phyloP scores from a whole-genome alignment of 2,888 invertebrate species.

The Scaptomyza parva region DNA sequence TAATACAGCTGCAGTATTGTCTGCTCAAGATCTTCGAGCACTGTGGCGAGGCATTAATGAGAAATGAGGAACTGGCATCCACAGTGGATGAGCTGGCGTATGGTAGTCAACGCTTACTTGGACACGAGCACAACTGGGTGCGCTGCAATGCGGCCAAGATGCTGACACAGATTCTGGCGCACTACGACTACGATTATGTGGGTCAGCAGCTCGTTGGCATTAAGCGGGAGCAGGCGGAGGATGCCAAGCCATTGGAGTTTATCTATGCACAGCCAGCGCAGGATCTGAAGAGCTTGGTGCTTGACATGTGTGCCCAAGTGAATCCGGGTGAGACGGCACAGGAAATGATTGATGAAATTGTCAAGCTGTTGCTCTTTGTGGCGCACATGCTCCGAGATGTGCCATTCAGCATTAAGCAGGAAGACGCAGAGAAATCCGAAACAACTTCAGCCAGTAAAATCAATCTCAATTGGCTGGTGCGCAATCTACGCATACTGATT shows the following conservation, averaged over 20 bases:
- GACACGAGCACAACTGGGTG: conserved; percentile 95
- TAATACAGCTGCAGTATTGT: conserved; percentile 90
- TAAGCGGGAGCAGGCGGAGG: conserved; percentile 47
- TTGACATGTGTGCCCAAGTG: conserved; percentile 92
- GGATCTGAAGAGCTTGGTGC: conserved; percentile 88
- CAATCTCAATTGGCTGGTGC: conserved; percentile 90
- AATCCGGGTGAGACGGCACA: conserved; percentile 88
- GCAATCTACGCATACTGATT: conserved; percentile 90
- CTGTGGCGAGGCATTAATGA: conserved; percentile 87
- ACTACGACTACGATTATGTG: conserved; percentile 88
- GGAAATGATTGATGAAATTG: conserved; percentile 90
- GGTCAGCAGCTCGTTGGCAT: conserved; percentile 85
- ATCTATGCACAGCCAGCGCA: conserved; percentile 88
- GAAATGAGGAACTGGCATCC: conserved; percentile 66
- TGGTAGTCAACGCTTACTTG: conserved; percentile 89
- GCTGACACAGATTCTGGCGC: conserved; percentile 89
- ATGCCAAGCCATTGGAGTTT: conserved; percentile 85
- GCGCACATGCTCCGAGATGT: conserved; percentile 88
- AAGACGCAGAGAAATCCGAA: conserved; percentile 67
- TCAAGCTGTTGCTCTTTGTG: conserved; percentile 89
- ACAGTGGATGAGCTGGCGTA: conserved; percentile 87
- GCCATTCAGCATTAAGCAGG: conserved; percentile 78
- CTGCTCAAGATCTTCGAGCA: conserved; percentile 88
- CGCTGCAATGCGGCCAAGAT: conserved; percentile 91
- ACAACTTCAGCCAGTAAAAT: conserved; percentile 84